Base-by-base conservation (phyloP, 2,888 invertebrate genomes). In the Hoplodrina blanda region DNA sequence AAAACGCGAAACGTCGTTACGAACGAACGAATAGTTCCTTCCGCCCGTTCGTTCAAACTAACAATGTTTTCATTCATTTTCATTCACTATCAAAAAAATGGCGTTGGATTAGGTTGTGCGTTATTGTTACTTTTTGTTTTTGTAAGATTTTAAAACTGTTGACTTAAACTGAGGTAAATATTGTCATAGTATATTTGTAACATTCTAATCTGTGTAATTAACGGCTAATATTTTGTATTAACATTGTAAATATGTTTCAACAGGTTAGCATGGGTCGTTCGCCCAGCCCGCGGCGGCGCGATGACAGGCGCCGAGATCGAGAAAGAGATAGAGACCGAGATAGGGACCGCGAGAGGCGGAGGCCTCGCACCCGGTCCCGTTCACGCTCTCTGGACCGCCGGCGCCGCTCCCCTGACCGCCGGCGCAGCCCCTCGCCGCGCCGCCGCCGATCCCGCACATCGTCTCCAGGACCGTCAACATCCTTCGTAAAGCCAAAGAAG, bases 221-320 rank as follows among this genome's bases (percentile, higher is more conserved):
- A 8, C 2, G 8, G 15, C 44, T 44, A 15, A 55, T 20, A 50
- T 44, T 37, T 25, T 62, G 37, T 49, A 65, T 62, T 71, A 57
- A 71, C 69, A 20, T 59, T 71, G 50, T 44, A 44, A 65, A 69
- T 50, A 57, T 73, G 66, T 73, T 68, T 49, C 68, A 81, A 61
- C 79, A 82, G 85, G 89, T 88, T 88, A 90, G 88, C 85, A 96
- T 95, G 96, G 96, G 95, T 83, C 93, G 96, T 78, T 95, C 96
- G 87, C 96, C 96, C 70, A 96, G 96, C 87, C 96, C 96, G 76
- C 91, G 94, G 83, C 94, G 95, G 85, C 94, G 95, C 83, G 95
- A 95, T 56, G 94, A 94, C 54, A 88, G 93, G 77, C 90, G 92
- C 59, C 89, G 91, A 11, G 88, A 90, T 63, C 67, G 82, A 62